Evolutionary conservation across 2,888 invertebrate genomes (phyloP).

Genomic region (Phania funesta): DNA sequence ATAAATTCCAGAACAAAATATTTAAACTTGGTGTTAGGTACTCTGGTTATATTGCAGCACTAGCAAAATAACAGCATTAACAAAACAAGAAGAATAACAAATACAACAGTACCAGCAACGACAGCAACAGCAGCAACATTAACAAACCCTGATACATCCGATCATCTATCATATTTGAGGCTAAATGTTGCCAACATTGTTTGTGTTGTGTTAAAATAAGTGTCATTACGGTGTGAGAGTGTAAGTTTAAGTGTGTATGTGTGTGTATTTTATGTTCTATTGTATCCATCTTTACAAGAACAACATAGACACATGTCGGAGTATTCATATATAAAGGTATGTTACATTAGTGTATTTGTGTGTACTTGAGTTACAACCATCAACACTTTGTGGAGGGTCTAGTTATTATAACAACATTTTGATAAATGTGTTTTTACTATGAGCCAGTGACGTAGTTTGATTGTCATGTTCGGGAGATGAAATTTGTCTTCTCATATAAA

Average conservation of each 20-base stretch:
- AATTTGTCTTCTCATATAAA: no score
- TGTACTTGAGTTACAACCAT: constrained; percentile 42
- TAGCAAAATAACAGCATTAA: constrained; percentile 17
- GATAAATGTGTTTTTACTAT: constrained; percentile 49
- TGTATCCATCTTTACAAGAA: not conserved
- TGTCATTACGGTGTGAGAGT: constrained; percentile 52
- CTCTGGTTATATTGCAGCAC: constrained; percentile 21
- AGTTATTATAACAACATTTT: constrained; percentile 60
- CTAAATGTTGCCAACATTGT: constrained; percentile 66
- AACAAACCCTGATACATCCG: constrained; percentile 55
- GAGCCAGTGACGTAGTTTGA: not conserved
- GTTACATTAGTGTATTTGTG: not conserved
- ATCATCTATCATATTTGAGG: constrained; percentile 67
- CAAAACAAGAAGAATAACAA: not conserved
- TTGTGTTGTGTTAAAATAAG: constrained; percentile 64
- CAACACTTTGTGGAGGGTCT: constrained; percentile 60
- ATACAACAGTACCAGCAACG: constrained; percentile 1
- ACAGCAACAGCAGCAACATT: constrained; percentile 42
- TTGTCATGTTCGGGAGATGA: no score
- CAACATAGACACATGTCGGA: not conserved
- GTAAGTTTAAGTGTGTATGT: not conserved
- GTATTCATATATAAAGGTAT: not conserved
- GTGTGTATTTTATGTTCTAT: constrained; percentile 9
- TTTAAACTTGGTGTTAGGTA: constrained; percentile 33
- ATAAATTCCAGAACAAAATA: constrained; percentile 49